A percentile compares a stretch with the other conserved stretches of the same genome.
These are phyloP conservation scores for Tipula helvola DNA, from an alignment of 2,888 invertebrate genomes.

Conservation along the genomic window DNA sequence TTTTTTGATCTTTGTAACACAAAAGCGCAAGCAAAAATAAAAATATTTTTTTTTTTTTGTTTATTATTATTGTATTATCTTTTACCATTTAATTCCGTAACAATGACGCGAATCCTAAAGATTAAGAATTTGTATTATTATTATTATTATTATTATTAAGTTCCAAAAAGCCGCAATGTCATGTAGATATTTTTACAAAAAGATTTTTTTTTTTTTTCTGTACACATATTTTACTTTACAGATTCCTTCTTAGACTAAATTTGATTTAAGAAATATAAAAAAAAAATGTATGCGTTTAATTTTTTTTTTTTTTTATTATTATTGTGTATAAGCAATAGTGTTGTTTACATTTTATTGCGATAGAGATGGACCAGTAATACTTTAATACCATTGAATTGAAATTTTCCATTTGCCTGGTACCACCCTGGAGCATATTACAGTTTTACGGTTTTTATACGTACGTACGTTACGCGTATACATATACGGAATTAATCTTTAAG, in stretches of 20 bases:
- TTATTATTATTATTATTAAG: neutral
- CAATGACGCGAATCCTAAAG: neutral
- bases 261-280: neutral
- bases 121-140: constrained; percentile 4
- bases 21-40: neutral
- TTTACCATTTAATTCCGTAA: neutral
- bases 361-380: neutral
- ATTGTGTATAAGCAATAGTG: neutral
- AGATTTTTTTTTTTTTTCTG: neutral
- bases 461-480: too few species aligned
- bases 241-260: neutral
- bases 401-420: neutral
- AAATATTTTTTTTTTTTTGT: neutral
- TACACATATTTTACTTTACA: neutral
- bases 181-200: neutral
- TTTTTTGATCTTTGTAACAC: neutral
- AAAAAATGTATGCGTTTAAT: neutral
- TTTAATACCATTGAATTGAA: neutral
- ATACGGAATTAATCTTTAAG: neutral
- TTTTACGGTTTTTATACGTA: neutral
- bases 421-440: neutral
- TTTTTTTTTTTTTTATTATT: too few species aligned
- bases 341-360: neutral
- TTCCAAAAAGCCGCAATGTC: neutral
- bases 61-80: neutral